Evolutionary conservation across 2,113 vertebrate genomes (phyloP).

Genomic region (Gymnarchus niloticus): DNA sequence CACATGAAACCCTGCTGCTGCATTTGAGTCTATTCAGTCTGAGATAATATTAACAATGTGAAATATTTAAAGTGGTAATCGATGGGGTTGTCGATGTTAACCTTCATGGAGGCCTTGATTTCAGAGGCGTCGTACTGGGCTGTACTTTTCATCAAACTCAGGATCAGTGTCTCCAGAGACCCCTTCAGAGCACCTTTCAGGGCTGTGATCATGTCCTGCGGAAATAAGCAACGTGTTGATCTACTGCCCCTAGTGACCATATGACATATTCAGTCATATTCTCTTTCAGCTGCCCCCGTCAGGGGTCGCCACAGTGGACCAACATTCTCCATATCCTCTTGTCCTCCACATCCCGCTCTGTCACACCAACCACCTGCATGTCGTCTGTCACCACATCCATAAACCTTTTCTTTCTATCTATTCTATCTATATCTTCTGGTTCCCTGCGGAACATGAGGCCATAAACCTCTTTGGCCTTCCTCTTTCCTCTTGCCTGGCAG

Average conservation of each 20-base stretch:
- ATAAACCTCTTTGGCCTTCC: too few species aligned
- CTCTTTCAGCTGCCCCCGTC: too few species aligned
- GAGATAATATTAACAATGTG: background rate
- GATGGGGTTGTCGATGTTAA: conserved; percentile 32
- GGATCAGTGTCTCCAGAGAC: conserved; percentile 76
- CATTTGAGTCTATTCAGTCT: background rate
- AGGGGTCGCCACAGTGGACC: too few species aligned
- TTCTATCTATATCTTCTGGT: too few species aligned
- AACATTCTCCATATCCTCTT: too few species aligned
- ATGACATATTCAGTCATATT: background rate
- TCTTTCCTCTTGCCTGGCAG: too few species aligned
- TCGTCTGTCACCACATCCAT: too few species aligned
- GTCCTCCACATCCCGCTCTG: too few species aligned
- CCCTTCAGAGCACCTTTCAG: conserved; percentile 87
- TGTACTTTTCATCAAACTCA: conserved; percentile 90
- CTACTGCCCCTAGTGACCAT: background rate
- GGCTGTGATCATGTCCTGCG: conserved; percentile 70
- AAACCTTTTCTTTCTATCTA: too few species aligned
- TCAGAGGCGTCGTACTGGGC: conserved; percentile 84
- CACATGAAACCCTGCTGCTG: background rate
- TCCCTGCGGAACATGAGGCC: too few species aligned
- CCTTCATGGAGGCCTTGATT: conserved; percentile 86
- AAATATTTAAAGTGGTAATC: background rate
- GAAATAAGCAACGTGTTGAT: background rate
- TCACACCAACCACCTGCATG: too few species aligned